These are phyloP conservation scores for Apantesis nais DNA, from an alignment of 2,888 invertebrate species.

Conservation along the genomic window DNA sequence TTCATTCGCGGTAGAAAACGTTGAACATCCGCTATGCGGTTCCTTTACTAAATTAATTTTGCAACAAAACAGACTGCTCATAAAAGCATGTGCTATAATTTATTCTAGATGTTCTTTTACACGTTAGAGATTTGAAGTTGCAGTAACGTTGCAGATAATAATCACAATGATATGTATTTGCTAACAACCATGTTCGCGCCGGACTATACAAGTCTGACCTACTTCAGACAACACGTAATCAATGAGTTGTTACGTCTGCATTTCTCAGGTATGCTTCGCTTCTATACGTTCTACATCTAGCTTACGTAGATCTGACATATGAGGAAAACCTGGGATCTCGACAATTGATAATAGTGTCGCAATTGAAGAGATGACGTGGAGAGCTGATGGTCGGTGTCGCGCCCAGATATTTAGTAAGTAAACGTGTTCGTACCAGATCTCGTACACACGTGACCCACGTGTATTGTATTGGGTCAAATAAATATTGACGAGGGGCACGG, in stretches of 20 bases:
- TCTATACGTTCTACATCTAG: neutral
- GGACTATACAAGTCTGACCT: neutral
- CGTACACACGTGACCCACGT: neutral
- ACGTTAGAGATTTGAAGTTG: neutral
- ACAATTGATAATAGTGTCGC: neutral
- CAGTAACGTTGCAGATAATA: neutral
- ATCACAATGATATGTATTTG: constrained; percentile 2
- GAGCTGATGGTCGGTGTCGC: neutral
- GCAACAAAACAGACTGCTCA: neutral
- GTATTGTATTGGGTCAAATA: neutral
- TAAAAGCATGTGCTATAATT: neutral
- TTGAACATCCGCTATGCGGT: neutral
- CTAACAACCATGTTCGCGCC: neutral
- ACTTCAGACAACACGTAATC: neutral
- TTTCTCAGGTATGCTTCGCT: neutral
- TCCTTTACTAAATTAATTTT: neutral
- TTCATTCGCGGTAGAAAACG: neutral
- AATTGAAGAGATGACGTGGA: neutral
- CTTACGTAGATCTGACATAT: neutral
- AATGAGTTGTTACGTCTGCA: neutral
- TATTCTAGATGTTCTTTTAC: neutral
- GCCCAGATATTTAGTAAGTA: neutral
- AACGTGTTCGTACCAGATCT: neutral
- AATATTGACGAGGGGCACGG: neutral
- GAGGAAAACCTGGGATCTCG: neutral